Percentiles rank a stretch among this genome's conserved stretches.
These are phyloP conservation scores for Ctenodactylus gundi DNA, from an alignment of 2,113 vertebrate species.

Conservation along the genomic window DNA sequence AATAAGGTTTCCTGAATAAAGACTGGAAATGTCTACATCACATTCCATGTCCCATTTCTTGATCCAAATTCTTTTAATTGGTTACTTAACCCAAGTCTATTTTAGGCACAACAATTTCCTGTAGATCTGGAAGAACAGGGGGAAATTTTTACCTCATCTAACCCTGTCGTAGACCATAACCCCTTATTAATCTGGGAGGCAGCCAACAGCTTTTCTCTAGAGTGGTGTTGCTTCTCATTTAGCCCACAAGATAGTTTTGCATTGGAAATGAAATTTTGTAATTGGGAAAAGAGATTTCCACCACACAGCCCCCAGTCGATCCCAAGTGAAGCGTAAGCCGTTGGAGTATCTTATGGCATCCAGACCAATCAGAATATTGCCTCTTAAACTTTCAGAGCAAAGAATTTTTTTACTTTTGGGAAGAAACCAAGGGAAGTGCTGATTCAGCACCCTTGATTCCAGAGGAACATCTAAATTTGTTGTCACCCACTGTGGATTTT, in stretches of 20 bases:
- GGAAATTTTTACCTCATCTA: conserved; percentile 77
- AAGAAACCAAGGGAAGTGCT: conserved; percentile 47
- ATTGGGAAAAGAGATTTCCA: conserved; percentile 58
- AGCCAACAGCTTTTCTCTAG: conserved; percentile 66
- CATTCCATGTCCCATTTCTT: conserved; percentile 70
- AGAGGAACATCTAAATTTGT: conserved; percentile 43
- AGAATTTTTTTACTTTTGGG: conserved; percentile 45
- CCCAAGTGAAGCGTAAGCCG: conserved; percentile 64
- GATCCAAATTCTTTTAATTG: conserved; percentile 75
- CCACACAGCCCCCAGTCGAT: conserved; percentile 66
- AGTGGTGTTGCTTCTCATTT: conserved; percentile 59
- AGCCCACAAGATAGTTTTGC: conserved; percentile 64
- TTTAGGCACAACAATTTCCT: conserved; percentile 81
- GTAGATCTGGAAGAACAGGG: conserved; percentile 75
- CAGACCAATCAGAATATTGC: conserved; percentile 7
- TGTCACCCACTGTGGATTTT: conserved; percentile 42
- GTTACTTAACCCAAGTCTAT: conserved; percentile 77
- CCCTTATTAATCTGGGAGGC: conserved; percentile 65
- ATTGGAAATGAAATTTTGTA: conserved; percentile 49
- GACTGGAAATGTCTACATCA: conserved; percentile 75
- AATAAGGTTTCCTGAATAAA: conserved; percentile 72
- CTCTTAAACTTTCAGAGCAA: conserved; percentile 16
- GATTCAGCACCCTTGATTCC: conserved; percentile 16
- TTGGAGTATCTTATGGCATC: conserved; percentile 12
- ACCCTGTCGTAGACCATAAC: conserved; percentile 66